Evolutionary conservation across 2,113 vertebrate species (phyloP).

Genomic region (Zosterops hypoxanthus): DNA sequence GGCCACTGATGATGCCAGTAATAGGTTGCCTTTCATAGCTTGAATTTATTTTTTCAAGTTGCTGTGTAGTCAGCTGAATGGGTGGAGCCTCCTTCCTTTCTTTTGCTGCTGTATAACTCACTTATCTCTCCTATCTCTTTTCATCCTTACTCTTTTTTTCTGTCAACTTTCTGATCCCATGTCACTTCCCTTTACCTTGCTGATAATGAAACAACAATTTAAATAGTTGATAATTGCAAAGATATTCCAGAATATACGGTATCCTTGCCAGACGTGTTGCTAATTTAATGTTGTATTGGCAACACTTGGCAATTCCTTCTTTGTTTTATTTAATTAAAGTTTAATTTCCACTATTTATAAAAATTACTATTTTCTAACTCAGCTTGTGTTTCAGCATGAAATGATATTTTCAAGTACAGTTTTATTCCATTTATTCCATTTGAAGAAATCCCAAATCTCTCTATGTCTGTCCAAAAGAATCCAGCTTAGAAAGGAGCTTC

Average conservation of each 20-base stretch:
- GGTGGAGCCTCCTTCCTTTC: not conserved
- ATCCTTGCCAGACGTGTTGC: not conserved
- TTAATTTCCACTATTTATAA: not conserved
- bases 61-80: not conserved
- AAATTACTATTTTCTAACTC: not conserved
- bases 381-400: not conserved
- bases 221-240: not conserved
- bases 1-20: not conserved
- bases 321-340: not conserved
- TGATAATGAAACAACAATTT: not conserved
- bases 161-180: not conserved
- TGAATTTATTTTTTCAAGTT: not conserved
- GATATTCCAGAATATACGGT: not conserved
- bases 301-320: not conserved
- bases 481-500: not conserved
- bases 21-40: not conserved
- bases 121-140: not conserved
- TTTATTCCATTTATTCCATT: not conserved
- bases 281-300: not conserved
- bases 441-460: not conserved
- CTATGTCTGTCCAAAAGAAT: not conserved
- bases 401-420: not conserved
- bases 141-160: not conserved
- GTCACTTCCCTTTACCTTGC: not conserved
- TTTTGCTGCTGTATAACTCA: not conserved